phyloP scores from a whole-genome alignment of 1,140 invertebrate species.

The Euura saliciscinereae region DNA sequence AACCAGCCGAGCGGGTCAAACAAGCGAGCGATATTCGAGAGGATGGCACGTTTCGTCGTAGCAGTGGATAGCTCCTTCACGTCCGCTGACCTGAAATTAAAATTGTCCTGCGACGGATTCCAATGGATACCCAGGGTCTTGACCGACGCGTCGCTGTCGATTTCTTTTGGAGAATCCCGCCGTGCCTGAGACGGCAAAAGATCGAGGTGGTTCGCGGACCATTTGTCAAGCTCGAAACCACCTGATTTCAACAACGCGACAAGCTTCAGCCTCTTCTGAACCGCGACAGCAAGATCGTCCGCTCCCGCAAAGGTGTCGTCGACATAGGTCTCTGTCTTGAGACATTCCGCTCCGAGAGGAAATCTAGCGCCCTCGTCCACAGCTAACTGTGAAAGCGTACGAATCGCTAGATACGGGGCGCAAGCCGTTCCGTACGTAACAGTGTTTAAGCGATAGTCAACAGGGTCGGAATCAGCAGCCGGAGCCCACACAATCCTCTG shows the following conservation, averaged over 20 bases:
- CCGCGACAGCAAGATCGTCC: conserved; percentile 39
- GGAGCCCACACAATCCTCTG: conserved; percentile 28
- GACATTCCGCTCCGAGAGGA: conserved; percentile 11
- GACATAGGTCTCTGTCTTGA: conserved; percentile 34
- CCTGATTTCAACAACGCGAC: neutral
- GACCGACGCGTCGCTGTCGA: neutral
- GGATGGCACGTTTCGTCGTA: conserved; percentile 2
- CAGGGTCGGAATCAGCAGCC: conserved; percentile 11
- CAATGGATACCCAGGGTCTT: neutral
- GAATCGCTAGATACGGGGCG: conserved; percentile 8
- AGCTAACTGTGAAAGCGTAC: conserved; percentile 30
- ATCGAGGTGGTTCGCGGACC: neutral
- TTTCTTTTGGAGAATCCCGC: neutral
- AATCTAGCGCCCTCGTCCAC: conserved; percentile 32
- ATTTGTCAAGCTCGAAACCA: conserved; percentile 17
- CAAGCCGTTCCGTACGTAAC: conserved; percentile 45
- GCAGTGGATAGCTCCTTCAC: neutral
- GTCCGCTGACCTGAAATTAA: neutral
- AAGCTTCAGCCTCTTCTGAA: conserved; percentile 24
- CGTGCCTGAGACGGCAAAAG: neutral
- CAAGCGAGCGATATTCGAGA: conserved; percentile 25
- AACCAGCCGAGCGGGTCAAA: conserved; percentile 49
- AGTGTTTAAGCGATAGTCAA: conserved; percentile 22
- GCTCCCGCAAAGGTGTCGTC: conserved; percentile 29
- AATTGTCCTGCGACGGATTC: neutral